phyloP scores from a whole-genome alignment of 2,888 invertebrate species.

The Athetis lepigone region DNA sequence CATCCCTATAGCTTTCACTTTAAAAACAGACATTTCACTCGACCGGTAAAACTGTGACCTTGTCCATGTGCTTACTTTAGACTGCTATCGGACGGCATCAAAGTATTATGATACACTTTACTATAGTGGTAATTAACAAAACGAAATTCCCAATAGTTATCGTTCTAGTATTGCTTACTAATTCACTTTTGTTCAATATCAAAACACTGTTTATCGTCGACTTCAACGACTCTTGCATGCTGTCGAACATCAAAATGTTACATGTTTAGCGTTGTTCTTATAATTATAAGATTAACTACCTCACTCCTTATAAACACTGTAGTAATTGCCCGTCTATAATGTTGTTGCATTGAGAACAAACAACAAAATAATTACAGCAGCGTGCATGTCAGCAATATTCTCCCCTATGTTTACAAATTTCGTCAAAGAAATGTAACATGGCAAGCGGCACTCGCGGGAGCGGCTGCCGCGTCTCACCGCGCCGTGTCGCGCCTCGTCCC shows the following conservation, averaged over 20 bases:
- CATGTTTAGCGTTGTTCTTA: background rate
- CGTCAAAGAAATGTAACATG: slow-evolving; percentile 51
- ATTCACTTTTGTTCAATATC: background rate
- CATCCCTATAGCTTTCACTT: too few species aligned
- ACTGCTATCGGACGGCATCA: too few species aligned
- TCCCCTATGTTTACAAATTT: slow-evolving; percentile 35
- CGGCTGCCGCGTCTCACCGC: slow-evolving; percentile 8
- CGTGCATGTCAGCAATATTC: background rate
- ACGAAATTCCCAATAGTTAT: too few species aligned
- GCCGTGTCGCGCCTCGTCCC: slow-evolving; percentile 13
- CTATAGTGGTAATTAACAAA: too few species aligned
- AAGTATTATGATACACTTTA: too few species aligned
- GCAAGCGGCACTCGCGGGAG: slow-evolving; percentile 41
- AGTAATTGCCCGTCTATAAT: background rate
- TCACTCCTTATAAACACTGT: background rate
- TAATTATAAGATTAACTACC: background rate
- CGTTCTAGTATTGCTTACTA: too few species aligned
- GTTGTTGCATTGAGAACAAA: slow-evolving; percentile 1
- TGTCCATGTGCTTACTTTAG: too few species aligned
- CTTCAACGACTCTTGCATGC: background rate
- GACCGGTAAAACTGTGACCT: too few species aligned
- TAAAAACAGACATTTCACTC: too few species aligned
- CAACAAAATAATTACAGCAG: background rate
- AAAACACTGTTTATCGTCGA: slow-evolving; percentile 4
- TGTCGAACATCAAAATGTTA: background rate